Evolutionary conservation across 1,140 invertebrate species (phyloP), one percentile per base, ranked within the genome.

Genomic region (Probaryconus sp.): DNA sequence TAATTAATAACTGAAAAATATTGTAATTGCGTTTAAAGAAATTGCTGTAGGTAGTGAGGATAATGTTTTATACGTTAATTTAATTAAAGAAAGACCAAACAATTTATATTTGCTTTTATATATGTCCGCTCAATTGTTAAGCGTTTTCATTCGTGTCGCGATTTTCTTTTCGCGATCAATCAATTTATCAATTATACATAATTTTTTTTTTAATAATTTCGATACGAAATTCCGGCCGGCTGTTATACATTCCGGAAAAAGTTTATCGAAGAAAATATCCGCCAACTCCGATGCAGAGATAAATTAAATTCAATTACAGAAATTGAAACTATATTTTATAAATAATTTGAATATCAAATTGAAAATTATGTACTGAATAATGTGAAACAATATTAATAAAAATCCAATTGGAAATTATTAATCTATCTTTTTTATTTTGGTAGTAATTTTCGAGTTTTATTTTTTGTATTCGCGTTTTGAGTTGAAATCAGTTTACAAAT

Each of bases 31-130:
- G 76, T 71, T 67, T 68, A 67, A 76, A 21, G 43, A 68, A 74
- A 70, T 75, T 78, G 76, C 73, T 74, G 77, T 79, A 77, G 76
- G 69, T 70, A 77, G 75, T 48, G 64, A 76, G 63, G 77, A 77
- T 58, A 78, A 79, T 79, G 76, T 84, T 84, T 85, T 84, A 83
- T 85, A 85, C 82, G 79, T 84, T 85, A 83, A 84, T 85, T 84
- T 84, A 79, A 81, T 78, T 78, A 79, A 79, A 78, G 48, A 67
- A 79, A 68, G 65, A 77, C 56, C 63, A 74, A 68, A 68, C 56
- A 50, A 74, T 64, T 61, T 55, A 73, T 11, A 67, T 37, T 35
- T 50, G 70, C 11, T 63, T 73, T 53, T 67, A 9, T 31, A 61
- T 73, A 61, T 73, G 3, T 35, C 14, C 51, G 47, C 31, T 73